Base-by-base conservation (phyloP, 2,113 vertebrate genomes). In the Laticauda laticaudata region DNA sequence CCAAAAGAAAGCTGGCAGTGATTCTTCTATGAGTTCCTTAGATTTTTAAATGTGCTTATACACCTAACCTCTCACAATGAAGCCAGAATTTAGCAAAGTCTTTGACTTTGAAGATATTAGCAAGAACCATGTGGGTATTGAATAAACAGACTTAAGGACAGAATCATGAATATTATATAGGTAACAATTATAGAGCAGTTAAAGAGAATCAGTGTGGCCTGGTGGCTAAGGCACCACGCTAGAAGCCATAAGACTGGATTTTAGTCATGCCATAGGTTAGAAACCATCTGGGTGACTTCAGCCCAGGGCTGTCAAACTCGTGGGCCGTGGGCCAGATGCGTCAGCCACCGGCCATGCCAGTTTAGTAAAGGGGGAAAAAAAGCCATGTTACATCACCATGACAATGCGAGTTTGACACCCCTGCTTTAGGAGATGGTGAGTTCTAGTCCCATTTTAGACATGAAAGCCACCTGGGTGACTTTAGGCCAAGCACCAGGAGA, bases 61-160 rank as follows among this genome's bases (percentile, higher is more conserved):
- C n/a, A 85, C 0, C 0, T 5, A 0, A 0, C n/a, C 21, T 2
- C n/a, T 90, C 14, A 0, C 39, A 55, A 39, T 69, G 11, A 0
- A 81, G 88, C 26, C 0, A 43, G 14, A n/a, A 24, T 23, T 81
- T 26, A 34, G 59, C 1, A 1, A 93, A 34, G 0, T 56, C 94
- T 94, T 23, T 3, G 26, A 21, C 55, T 86, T 91, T 93, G 92
- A 43, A 56, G 64, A 45, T 95, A 54, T 21, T 48, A 91, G 4
- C 3, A 91, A 55, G 23, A 24, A 43, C 24, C 94, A 3, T 53
- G 34, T 3, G 48, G 43, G 85, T 93, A 85, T 0, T 0, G 29
- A n/a, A 61, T 34, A 53, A 89, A 45, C 54, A 24, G 23, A 23
- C 87, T 24, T n/a, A 87, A 92, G 2, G 23, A n/a, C 87, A 88